phyloP scores from a whole-genome alignment of 2,888 invertebrate species.

The Cephus rjabovi region DNA sequence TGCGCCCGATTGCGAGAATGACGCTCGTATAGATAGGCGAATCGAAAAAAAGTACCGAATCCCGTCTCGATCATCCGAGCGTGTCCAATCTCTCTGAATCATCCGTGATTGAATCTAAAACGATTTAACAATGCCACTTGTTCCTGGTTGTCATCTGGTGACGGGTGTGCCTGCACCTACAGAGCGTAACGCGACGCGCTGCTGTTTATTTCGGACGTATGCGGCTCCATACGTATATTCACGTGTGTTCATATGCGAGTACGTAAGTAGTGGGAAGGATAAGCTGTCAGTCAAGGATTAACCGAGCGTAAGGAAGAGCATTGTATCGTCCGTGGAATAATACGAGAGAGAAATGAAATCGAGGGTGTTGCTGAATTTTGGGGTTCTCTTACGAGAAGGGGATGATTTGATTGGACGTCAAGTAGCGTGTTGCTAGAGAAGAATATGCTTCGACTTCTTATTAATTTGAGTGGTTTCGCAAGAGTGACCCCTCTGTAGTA shows the following conservation, averaged over 20 bases:
- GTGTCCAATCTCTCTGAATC: slow-evolving; percentile 43
- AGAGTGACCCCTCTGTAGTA: slow-evolving; percentile 26
- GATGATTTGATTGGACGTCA: slow-evolving; percentile 57
- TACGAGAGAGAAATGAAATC: slow-evolving; percentile 54
- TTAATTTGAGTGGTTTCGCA: slow-evolving; percentile 65
- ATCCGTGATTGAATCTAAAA: slow-evolving; percentile 45
- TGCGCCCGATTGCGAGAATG: neutral
- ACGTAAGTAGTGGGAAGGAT: neutral
- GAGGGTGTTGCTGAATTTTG: slow-evolving; percentile 40
- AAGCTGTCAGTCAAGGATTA: slow-evolving; percentile 61
- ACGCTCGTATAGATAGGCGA: neutral
- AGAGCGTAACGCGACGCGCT: slow-evolving; percentile 45
- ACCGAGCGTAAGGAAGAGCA: slow-evolving; percentile 58
- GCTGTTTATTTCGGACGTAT: slow-evolving; percentile 46
- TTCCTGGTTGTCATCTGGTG: slow-evolving; percentile 47
- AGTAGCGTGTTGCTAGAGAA: slow-evolving; percentile 49
- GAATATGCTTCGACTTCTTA: slow-evolving; percentile 64
- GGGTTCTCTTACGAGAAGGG: slow-evolving; percentile 20
- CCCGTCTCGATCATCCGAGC: slow-evolving; percentile 21
- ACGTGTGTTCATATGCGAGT: neutral
- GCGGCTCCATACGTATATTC: slow-evolving; percentile 4
- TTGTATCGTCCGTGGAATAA: slow-evolving; percentile 53
- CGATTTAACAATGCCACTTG: slow-evolving; percentile 62
- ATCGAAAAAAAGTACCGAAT: slow-evolving; percentile 2
- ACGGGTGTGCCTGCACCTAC: slow-evolving; percentile 41